A percentile compares a stretch with the other conserved stretches of the same genome.
Conservation (phyloP, 2,113 vertebrate genomes). For the Dromiciops gliroides region DNA sequence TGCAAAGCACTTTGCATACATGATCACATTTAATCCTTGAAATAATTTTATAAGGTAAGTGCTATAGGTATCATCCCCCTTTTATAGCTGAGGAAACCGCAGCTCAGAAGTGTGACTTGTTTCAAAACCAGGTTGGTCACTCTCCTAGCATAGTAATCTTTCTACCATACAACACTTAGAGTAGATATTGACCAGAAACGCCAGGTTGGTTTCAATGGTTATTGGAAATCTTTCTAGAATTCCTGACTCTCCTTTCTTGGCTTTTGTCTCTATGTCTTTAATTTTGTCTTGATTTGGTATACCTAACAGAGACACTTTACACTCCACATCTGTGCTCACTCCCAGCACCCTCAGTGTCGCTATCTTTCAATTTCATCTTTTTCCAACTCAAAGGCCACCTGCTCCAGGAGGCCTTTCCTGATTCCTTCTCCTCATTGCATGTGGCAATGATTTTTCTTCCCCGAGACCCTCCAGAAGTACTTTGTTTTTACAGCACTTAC, state of each 20-base stretch:
- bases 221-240: conserved; percentile 28
- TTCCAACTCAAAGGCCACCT: not conserved
- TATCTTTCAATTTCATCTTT: not conserved
- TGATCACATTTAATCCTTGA: not conserved
- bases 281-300: not conserved
- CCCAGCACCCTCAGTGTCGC: not conserved
- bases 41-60: not conserved
- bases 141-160: not conserved
- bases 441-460: not conserved
- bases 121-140: not conserved
- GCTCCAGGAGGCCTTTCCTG: not conserved
- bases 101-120: not conserved
- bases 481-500: not conserved
- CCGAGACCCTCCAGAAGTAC: not conserved
- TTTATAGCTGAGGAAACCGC: not conserved
- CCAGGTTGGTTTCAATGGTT: not conserved
- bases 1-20: not conserved
- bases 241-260: not conserved
- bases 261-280: conserved; percentile 10
- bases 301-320: not conserved
- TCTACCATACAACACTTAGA: not conserved
- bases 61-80: not conserved
- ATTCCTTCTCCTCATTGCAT: not conserved
- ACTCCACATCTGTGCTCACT: not conserved
- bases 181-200: conserved; percentile 8